A percentile compares a stretch with the other conserved stretches of the same genome.
phyloP scores from a whole-genome alignment of 2,113 vertebrate genomes.

The Orthonyx spaldingii region DNA sequence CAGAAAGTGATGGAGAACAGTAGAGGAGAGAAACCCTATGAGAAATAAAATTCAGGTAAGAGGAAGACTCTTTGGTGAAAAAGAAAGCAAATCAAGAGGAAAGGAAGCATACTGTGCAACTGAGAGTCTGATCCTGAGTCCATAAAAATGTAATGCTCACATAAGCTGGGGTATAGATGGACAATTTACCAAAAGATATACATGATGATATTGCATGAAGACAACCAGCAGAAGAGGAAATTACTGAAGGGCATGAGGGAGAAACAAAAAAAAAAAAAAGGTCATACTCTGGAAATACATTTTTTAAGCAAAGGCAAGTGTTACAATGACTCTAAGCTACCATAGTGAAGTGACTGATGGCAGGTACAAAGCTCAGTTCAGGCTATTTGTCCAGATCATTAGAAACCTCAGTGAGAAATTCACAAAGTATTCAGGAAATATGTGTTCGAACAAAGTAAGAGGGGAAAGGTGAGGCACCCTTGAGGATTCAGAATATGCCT shows the following conservation, averaged over 20 bases:
- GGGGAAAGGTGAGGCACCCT: neutral
- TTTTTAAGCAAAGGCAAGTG: neutral
- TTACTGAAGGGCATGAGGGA: neutral
- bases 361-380: neutral
- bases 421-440: neutral
- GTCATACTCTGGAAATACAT: neutral
- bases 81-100: neutral
- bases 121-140: neutral
- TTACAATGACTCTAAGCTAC: neutral
- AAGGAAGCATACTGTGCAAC: neutral
- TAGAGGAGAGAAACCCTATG: neutral
- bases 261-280: too few relatives aligned
- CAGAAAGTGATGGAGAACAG: neutral
- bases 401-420: neutral
- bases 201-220: neutral
- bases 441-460: neutral
- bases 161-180: neutral
- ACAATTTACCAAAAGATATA: neutral
- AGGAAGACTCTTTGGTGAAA: neutral
- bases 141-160: neutral
- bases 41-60: neutral
- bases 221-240: neutral
- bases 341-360: neutral
- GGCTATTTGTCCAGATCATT: neutral
- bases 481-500: neutral